Evolutionary conservation across 2,888 invertebrate genomes (phyloP).

Genomic region (Ophraella communa): DNA sequence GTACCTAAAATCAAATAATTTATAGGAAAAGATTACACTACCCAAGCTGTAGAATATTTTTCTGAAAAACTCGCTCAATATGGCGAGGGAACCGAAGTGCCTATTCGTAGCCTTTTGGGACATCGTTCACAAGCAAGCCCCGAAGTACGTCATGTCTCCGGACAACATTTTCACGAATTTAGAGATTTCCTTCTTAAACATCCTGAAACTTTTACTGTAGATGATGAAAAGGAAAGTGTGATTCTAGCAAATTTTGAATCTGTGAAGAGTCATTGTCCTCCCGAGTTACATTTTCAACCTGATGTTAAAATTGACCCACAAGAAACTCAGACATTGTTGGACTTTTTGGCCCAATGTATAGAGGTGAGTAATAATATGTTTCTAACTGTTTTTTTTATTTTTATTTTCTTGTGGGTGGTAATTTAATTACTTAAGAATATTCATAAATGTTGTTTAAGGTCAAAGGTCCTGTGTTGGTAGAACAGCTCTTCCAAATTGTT

Average conservation of each 20-base stretch:
- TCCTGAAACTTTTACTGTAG: conserved; percentile 84
- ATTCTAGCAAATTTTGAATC: conserved; percentile 66
- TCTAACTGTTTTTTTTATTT: too few species aligned
- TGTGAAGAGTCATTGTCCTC: conserved; percentile 65
- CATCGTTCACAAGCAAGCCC: conserved; percentile 96
- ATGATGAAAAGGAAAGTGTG: conserved; percentile 81
- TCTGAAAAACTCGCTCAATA: conserved; percentile 93
- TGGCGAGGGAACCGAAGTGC: conserved; percentile 94
- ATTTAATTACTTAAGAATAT: not conserved
- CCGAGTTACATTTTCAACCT: conserved; percentile 74
- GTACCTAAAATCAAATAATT: too few species aligned
- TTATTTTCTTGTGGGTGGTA: not conserved
- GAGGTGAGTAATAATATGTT: conserved; percentile 65
- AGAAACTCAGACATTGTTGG: conserved; percentile 80
- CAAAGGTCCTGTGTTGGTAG: conserved; percentile 78
- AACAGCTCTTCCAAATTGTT: conserved; percentile 84
- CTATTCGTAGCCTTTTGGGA: conserved; percentile 93
- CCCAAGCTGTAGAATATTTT: conserved; percentile 98
- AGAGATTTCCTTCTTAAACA: conserved; percentile 83
- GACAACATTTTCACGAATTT: conserved; percentile 93
- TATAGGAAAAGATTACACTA: conserved; percentile 85
- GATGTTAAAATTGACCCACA: conserved; percentile 82
- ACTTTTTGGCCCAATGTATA: conserved; percentile 81
- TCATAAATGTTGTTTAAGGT: conserved; percentile 27
- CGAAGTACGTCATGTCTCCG: conserved; percentile 95